Conservation (phyloP, 2,797 vertebrate genomes). For the Anabacerthia variegaticeps region DNA sequence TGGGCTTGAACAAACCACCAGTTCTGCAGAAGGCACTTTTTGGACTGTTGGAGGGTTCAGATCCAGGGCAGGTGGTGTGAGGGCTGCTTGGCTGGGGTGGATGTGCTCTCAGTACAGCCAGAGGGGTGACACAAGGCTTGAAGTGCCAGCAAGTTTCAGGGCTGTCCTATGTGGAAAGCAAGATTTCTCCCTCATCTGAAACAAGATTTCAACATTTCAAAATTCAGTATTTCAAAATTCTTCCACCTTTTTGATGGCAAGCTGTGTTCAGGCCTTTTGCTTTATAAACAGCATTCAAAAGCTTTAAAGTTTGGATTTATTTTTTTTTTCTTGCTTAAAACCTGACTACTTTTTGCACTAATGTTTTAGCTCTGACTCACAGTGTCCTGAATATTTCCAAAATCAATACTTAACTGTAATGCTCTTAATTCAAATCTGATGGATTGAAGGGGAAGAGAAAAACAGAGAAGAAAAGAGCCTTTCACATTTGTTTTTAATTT, state of each 20-base stretch:
- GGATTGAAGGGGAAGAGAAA: not conserved
- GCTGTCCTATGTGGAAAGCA: not conserved
- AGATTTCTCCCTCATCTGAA: not conserved
- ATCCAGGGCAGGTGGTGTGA: fast-evolving
- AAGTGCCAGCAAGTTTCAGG: not conserved
- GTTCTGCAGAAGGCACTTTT: not conserved
- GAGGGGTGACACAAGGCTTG: not conserved
- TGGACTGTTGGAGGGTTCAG: not conserved
- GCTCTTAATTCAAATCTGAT: not conserved
- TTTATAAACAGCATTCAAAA: not conserved
- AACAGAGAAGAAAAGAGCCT: not conserved
- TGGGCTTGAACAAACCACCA: fast-evolving
- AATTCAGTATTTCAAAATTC: not conserved
- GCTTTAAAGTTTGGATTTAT: not conserved
- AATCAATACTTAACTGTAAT: conserved; percentile 6
- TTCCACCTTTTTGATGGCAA: not conserved
- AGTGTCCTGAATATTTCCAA: not conserved
- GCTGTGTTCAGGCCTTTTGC: not conserved
- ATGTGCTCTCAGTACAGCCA: not conserved
- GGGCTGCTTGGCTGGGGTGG: not conserved
- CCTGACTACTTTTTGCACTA: not conserved
- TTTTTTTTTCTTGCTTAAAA: not conserved
- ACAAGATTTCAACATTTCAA: not conserved
- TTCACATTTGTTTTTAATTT: not conserved
- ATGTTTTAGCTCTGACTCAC: not conserved